A percentile compares a stretch with the other conserved stretches of the same genome.
These are phyloP conservation scores for Patagioenas fasciata DNA, from an alignment of 2,113 vertebrate genomes.

Conservation along the genomic window DNA sequence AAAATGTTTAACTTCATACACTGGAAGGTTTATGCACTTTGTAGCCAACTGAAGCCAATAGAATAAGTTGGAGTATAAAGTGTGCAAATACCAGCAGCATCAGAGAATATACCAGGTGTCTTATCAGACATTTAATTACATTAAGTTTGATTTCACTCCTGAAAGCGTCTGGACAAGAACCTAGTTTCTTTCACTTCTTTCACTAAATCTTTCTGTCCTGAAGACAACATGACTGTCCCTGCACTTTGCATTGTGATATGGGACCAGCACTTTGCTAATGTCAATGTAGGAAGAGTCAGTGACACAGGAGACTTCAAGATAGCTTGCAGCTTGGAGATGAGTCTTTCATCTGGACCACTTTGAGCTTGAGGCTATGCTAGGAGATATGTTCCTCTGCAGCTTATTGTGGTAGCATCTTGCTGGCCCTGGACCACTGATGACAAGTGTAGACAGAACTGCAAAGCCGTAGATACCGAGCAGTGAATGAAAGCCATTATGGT, in stretches of 20 bases:
- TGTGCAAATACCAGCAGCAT: not conserved
- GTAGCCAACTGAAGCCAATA: not conserved
- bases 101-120: not conserved
- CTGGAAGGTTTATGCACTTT: not conserved
- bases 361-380: not conserved
- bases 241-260: not conserved
- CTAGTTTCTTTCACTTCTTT: not conserved
- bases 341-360: not conserved
- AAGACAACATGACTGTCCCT: fast-evolving
- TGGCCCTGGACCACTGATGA: not conserved
- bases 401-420: not conserved
- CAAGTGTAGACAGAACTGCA: not conserved
- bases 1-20: not conserved
- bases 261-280: not conserved
- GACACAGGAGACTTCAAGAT: not conserved
- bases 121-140: not conserved
- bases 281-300: not conserved
- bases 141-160: not conserved
- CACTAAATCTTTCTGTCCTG: not conserved
- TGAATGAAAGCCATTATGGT: not conserved
- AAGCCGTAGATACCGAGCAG: not conserved
- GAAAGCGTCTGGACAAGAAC: not conserved
- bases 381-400: not conserved
- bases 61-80: not conserved
- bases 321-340: not conserved